Percentiles rank a stretch among this genome's conserved stretches.
phyloP scores from a whole-genome alignment of 2,113 vertebrate genomes.

The Phyllostomus hastatus region DNA sequence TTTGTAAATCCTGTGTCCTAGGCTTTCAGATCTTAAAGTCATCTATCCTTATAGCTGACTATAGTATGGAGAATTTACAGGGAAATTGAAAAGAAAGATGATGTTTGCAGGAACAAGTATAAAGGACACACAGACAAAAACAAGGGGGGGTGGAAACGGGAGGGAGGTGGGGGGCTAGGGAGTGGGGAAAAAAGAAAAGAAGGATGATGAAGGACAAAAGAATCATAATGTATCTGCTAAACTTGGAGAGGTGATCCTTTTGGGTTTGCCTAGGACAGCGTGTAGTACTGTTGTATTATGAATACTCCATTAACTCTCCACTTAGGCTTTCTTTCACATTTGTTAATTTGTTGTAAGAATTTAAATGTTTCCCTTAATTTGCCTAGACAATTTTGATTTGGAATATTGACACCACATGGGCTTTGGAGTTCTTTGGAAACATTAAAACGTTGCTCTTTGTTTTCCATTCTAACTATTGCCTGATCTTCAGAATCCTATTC shows the following conservation, averaged over 20 bases:
- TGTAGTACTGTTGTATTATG: not conserved
- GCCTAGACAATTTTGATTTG: not conserved
- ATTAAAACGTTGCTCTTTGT: not conserved
- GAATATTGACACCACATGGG: not conserved
- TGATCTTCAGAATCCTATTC: not conserved
- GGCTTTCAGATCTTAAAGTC: not conserved
- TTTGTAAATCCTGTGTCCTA: not conserved
- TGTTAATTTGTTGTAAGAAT: not conserved
- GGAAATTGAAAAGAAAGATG: not conserved
- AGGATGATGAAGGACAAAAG: not conserved
- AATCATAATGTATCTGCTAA: not conserved
- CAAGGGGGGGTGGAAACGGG: no score
- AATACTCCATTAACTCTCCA: not conserved
- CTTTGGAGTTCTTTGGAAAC: slow-evolving; percentile 16
- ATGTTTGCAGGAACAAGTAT: no score
- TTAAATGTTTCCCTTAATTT: not conserved
- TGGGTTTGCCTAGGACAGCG: not conserved
- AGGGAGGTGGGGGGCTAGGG: no score
- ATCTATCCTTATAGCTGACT: not conserved
- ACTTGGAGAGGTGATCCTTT: not conserved
- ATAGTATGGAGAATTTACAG: not conserved
- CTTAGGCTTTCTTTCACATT: not conserved
- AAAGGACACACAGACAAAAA: no score
- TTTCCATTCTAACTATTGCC: not conserved
- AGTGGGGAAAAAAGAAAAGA: not conserved